Conservation (phyloP, 2,797 vertebrate species). For the Siniperca undulata region DNA sequence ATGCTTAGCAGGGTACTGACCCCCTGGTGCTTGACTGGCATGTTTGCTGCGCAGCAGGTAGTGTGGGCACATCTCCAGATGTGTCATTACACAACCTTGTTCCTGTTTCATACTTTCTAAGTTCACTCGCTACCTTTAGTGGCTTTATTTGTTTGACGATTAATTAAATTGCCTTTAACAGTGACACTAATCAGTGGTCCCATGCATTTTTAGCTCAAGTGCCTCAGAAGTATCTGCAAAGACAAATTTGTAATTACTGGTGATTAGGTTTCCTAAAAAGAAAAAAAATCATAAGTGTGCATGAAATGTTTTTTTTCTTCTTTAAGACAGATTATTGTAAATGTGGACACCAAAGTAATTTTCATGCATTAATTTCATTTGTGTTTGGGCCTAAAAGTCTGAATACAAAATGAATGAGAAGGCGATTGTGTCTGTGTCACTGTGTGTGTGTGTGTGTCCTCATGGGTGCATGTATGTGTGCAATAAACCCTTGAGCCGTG, state of each 20-base stretch:
- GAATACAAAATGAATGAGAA: constrained; percentile 24
- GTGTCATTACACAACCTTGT: constrained; percentile 63
- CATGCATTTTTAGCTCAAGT: constrained; percentile 14
- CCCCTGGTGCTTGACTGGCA: constrained; percentile 77
- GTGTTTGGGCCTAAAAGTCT: not conserved
- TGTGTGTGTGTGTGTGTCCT: constrained; percentile 35
- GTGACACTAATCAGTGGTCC: constrained; percentile 22
- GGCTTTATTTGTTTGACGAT: constrained; percentile 44
- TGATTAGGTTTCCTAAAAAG: constrained; percentile 11
- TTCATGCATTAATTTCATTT: constrained; percentile 16
- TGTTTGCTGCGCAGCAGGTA: constrained; percentile 67
- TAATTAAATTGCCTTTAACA: constrained; percentile 31
- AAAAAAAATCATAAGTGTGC: constrained; percentile 11
- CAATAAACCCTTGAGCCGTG: constrained; percentile 74
- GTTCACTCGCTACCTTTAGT: constrained; percentile 35
- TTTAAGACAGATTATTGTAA: constrained; percentile 18
- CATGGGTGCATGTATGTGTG: constrained; percentile 44
- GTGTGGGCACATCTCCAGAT: constrained; percentile 54
- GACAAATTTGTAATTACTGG: constrained; percentile 19
- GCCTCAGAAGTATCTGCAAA: constrained; percentile 9
- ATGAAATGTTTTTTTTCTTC: not conserved
- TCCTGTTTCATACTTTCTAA: constrained; percentile 45
- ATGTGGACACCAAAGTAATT: constrained; percentile 22
- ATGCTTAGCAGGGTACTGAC: constrained; percentile 66
- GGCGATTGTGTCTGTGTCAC: constrained; percentile 11